Percentiles rank a stretch among this genome's conserved stretches.
Conservation (phyloP, 2,888 invertebrate genomes). For the Lucinisca nassula region DNA sequence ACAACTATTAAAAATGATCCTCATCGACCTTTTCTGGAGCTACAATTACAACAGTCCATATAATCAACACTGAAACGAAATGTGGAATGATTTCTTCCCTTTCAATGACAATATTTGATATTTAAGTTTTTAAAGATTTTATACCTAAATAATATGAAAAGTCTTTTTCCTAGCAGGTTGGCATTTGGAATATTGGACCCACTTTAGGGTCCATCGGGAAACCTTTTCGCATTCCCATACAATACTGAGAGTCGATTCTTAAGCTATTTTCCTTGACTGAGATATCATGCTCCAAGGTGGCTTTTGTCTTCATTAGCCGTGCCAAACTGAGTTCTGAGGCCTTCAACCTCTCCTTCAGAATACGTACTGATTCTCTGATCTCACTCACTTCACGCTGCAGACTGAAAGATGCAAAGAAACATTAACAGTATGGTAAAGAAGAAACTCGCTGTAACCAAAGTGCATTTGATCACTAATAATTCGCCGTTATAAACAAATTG, state of each 20-base stretch:
- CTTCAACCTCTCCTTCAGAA: slow-evolving; percentile 94
- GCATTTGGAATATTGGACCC: slow-evolving; percentile 87
- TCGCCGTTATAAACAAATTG: too few relatives aligned
- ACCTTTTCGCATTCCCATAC: slow-evolving; percentile 96
- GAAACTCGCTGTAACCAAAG: too few relatives aligned
- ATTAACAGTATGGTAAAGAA: too few relatives aligned
- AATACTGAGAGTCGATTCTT: slow-evolving; percentile 97
- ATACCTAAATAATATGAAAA: not conserved
- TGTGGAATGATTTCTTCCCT: slow-evolving; percentile 5
- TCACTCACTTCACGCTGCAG: slow-evolving; percentile 95
- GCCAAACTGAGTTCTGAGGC: slow-evolving; percentile 87
- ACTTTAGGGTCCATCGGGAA: slow-evolving; percentile 91
- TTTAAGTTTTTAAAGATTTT: not conserved
- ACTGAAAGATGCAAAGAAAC: slow-evolving; percentile 88
- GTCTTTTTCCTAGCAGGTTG: slow-evolving; percentile 46
- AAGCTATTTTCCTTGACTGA: slow-evolving; percentile 95
- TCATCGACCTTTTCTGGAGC: not conserved
- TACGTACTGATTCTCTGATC: slow-evolving; percentile 94
- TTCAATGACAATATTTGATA: not conserved
- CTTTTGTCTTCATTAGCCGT: slow-evolving; percentile 93
- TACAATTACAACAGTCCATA: not conserved
- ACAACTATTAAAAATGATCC: not conserved
- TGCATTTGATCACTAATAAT: too few relatives aligned
- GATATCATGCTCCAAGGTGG: slow-evolving; percentile 95
- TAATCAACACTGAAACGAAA: not conserved